Conservation (phyloP, 2,888 invertebrate species). For the Diploptera punctata region DNA sequence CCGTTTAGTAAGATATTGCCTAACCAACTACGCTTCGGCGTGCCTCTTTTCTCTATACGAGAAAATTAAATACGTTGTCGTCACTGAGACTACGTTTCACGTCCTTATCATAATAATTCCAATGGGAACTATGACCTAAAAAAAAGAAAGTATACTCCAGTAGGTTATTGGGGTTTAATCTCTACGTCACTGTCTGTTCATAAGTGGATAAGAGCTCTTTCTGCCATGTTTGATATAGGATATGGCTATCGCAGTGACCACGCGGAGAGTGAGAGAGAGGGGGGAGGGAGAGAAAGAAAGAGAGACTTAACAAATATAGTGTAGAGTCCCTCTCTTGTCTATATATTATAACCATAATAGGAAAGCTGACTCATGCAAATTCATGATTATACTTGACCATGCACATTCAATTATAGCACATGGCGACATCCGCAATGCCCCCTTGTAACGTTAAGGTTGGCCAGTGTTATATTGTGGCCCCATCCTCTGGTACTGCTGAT, state of each 20-base stretch:
- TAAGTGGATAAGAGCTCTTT: no score
- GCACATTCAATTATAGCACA: constrained; percentile 11
- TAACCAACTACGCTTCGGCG: no score
- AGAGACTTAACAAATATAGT: constrained; percentile 8
- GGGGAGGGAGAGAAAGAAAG: not conserved
- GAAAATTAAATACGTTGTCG: no score
- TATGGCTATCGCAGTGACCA: not conserved
- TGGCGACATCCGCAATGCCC: not conserved
- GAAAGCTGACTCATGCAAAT: constrained; percentile 7
- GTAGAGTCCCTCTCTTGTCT: not conserved
- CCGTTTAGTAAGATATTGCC: no score
- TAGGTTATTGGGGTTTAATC: no score
- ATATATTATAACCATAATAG: not conserved
- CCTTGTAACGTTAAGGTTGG: not conserved
- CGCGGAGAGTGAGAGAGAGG: not conserved
- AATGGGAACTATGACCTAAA: no score
- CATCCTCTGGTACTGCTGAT: not conserved
- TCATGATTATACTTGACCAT: constrained; percentile 10
- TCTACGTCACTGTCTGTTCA: not conserved
- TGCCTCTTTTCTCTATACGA: no score
- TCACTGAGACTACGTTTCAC: no score
- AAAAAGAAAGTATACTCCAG: no score
- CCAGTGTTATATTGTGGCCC: not conserved
- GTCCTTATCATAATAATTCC: no score
- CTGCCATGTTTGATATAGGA: constrained; percentile 10